phyloP scores from a whole-genome alignment of 2,113 vertebrate species.

The Taurulus bubalis region DNA sequence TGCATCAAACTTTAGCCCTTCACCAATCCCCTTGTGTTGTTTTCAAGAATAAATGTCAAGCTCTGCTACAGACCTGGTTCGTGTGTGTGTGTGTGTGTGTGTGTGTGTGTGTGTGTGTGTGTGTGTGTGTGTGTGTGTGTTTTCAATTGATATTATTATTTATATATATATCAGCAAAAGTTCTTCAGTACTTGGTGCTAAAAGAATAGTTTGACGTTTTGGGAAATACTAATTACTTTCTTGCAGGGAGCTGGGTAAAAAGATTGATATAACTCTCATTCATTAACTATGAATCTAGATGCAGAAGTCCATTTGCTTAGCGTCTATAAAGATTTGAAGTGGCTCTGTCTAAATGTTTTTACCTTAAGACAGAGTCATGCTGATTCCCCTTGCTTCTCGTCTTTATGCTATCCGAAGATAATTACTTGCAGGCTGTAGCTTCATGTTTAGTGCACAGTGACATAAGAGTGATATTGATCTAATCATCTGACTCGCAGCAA shows the following conservation, averaged over 20 bases:
- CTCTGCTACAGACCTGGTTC: slow-evolving; percentile 34
- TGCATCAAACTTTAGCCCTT: neutral
- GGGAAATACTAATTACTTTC: neutral
- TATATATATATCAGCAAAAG: neutral
- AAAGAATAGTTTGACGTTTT: neutral
- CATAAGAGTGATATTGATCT: neutral
- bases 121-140: too few relatives aligned
- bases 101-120: too few relatives aligned
- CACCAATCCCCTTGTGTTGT: neutral
- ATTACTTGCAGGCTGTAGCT: neutral
- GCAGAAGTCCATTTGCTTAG: neutral
- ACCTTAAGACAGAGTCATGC: neutral
- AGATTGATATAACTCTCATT: neutral
- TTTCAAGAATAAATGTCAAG: slow-evolving; percentile 31
- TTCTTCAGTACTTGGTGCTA: neutral
- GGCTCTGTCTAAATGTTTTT: neutral
- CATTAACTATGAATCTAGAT: neutral
- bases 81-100: neutral
- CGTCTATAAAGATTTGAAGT: neutral
- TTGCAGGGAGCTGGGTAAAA: neutral
- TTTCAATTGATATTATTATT: too few relatives aligned
- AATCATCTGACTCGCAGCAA: neutral
- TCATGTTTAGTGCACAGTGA: neutral
- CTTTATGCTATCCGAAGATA: neutral
- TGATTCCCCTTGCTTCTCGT: neutral